Conservation (phyloP, 2,113 vertebrate genomes). For the Acinonyx jubatus region DNA sequence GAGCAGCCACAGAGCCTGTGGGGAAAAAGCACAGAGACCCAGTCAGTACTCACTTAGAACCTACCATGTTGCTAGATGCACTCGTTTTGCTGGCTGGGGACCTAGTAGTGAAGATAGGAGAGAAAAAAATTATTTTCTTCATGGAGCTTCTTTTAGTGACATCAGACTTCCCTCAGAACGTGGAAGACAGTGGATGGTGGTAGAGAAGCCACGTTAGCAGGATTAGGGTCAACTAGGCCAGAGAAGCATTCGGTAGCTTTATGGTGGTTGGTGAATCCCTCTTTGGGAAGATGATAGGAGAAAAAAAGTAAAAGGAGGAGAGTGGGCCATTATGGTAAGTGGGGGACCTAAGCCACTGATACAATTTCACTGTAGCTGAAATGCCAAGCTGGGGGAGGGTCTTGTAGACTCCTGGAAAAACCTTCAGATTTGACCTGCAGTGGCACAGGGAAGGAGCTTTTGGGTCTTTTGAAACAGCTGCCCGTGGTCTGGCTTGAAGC, state of each 20-base stretch:
- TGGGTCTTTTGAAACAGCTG: not conserved
- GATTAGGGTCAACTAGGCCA: not conserved
- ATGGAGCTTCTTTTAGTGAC: not conserved
- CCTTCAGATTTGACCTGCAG: not conserved
- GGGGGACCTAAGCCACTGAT: not conserved
- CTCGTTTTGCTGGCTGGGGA: not conserved
- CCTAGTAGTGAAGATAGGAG: not conserved
- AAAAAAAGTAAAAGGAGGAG: not conserved
- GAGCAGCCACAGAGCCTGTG: constrained; percentile 24
- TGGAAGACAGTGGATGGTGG: fast-evolving
- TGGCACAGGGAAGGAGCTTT: not conserved
- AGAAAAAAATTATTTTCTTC: fast-evolving
- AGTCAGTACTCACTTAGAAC: not conserved
- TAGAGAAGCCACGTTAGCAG: not conserved
- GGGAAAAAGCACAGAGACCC: not conserved
- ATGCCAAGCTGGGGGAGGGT: not conserved
- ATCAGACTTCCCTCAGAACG: not conserved
- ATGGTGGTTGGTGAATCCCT: not conserved
- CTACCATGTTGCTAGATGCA: fast-evolving
- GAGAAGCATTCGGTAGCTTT: not conserved
- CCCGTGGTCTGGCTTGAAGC: not conserved
- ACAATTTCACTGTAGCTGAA: too few species aligned
- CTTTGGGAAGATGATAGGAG: fast-evolving
- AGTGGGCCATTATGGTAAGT: fast-evolving
- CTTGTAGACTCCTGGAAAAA: not conserved